Percentiles rank a stretch among this genome's conserved stretches.
phyloP scores from a whole-genome alignment of 2,113 vertebrate species.

The Apodemus speciosus region DNA sequence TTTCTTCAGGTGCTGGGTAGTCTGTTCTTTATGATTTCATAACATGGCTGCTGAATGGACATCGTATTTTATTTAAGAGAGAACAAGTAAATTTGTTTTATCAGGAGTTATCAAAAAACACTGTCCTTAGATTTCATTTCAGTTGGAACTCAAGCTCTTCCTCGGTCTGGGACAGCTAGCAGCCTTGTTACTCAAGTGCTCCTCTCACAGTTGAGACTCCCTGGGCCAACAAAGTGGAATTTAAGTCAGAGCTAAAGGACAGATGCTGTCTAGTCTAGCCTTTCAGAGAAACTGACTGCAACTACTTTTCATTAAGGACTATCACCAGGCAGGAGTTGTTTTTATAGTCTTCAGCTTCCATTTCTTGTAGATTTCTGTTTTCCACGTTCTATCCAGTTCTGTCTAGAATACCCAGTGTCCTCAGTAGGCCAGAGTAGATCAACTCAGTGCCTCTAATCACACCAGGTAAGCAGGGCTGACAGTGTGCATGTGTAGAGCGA shows the following conservation, averaged over 20 bases:
- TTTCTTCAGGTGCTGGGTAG: background rate
- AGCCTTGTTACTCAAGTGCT: conserved; percentile 57
- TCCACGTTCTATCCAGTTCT: background rate
- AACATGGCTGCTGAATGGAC: conserved; percentile 22
- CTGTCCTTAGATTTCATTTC: conserved; percentile 45
- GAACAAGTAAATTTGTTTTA: conserved; percentile 48
- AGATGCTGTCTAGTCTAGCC: background rate
- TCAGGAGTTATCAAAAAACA: conserved; percentile 41
- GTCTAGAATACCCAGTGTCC: background rate
- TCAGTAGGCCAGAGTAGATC: background rate
- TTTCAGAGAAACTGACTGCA: conserved; percentile 54
- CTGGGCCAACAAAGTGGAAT: conserved; percentile 56
- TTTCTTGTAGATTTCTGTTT: background rate
- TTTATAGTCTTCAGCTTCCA: conserved; percentile 7
- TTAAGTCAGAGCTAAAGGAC: conserved; percentile 50
- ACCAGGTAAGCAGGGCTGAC: background rate
- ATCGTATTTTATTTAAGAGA: conserved; percentile 45
- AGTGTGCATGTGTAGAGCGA: background rate
- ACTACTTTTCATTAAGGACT: conserved; percentile 36
- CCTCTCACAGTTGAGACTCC: conserved; percentile 38
- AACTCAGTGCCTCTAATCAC: background rate
- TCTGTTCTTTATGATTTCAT: conserved; percentile 33
- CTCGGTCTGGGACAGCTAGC: background rate
- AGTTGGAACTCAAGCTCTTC: conserved; percentile 44
- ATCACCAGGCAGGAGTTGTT: background rate